Base-by-base conservation (phyloP, 2,113 vertebrate genomes). In the Pomatostomus ruficeps region DNA sequence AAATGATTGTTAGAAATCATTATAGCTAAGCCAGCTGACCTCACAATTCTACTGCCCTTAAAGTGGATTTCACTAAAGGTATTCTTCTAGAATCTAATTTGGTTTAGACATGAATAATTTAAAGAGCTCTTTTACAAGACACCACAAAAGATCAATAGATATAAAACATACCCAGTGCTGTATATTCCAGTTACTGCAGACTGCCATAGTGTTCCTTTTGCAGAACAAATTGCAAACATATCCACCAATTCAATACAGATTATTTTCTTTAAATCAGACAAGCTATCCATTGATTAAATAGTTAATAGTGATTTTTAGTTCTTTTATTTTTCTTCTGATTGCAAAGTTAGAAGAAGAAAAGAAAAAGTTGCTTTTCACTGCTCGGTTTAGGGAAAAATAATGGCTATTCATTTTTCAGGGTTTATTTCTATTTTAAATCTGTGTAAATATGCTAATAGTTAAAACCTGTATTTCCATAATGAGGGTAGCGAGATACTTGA, bases 91-190 rank as follows among this genome's bases (percentile, higher is more conserved):
- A 82, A 87, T 82, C 58, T 94, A 76, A 95, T 94, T 80, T 80
- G n/a, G 70, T 84, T 94, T 66, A 81, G 81, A 65, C 48, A 96
- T 97, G 43, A 97, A 98, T 98, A 96, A 98, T 97, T 97, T 90
- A 98, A 88, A 90, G 40, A 40, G 70, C 70, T 91, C 94, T 96
- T 96, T 97, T 97, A 95, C 4, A 54, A 95, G 90, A 84, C 31
- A 68, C 70, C 88, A 89, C 76, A 89, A 94, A 93, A 91, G 94
- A 98, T 98, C 97, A 66, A 97, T 97, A 78, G 72, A 83, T 89
- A 95, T 46, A 96, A 76, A 97, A 88, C 89, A 94, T 74, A 65
- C 18, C 25, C 38, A 17, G 46, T 92, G 12, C 93, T 89, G 33
- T 59, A 82, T 88, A 91, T 54, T 55, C 88, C 45, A 70, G 36